Evolutionary conservation across 2,797 vertebrate species (phyloP).

Genomic region (Anas flavirostris): DNA sequence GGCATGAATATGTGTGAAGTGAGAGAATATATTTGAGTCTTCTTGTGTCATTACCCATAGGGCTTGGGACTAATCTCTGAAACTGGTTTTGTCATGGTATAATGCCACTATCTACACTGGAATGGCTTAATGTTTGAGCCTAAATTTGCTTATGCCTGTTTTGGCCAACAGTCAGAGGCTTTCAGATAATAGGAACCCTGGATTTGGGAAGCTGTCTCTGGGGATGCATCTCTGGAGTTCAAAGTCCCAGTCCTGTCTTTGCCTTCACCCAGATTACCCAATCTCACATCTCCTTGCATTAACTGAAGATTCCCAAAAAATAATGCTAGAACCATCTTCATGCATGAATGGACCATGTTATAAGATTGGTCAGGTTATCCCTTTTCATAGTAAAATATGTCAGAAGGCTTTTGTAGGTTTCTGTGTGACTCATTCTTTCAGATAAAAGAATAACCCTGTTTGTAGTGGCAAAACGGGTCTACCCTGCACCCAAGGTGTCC

Average conservation of each 20-base stretch:
- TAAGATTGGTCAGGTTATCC: background rate
- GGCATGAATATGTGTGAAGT: background rate
- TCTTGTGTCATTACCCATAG: background rate
- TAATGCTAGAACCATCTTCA: background rate
- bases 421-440: background rate
- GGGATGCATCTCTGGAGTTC: background rate
- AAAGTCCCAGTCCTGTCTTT: background rate
- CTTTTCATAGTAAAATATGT: background rate
- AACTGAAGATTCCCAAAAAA: background rate
- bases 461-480: background rate
- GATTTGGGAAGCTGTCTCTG: background rate
- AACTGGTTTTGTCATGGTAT: background rate
- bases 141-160: constrained; percentile 5
- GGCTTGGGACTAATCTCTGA: background rate
- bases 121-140: background rate
- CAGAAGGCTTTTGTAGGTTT: background rate
- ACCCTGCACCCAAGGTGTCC: background rate
- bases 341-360: background rate
- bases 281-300: background rate
- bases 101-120: background rate
- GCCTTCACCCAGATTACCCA: background rate
- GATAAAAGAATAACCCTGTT: background rate
- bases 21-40: background rate
- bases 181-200: background rate
- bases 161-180: background rate